Conservation (phyloP, 1,140 invertebrate species). For the Chionoecetes opilio region DNA sequence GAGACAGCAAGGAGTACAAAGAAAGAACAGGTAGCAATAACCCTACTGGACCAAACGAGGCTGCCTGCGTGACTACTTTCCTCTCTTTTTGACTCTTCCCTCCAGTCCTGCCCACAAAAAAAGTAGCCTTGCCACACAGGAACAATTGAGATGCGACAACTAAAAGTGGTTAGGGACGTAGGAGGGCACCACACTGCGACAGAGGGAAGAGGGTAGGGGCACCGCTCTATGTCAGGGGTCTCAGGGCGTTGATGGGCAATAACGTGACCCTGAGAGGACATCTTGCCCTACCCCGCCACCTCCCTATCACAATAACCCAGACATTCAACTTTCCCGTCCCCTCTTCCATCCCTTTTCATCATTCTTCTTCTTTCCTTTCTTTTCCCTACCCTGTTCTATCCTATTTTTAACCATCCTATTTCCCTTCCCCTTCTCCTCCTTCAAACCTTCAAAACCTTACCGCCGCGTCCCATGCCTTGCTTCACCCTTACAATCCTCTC, state of each 20-base stretch:
- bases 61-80: no score
- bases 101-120: no score
- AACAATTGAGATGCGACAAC: no score
- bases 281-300: neutral
- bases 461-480: neutral
- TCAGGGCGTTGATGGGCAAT: neutral
- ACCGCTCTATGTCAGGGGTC: neutral
- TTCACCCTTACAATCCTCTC: neutral
- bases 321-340: neutral
- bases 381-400: neutral
- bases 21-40: no score
- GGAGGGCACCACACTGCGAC: no score
- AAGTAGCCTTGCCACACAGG: no score
- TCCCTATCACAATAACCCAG: neutral
- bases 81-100: no score
- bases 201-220: neutral
- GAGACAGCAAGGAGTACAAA: no score
- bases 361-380: neutral
- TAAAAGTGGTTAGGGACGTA: no score
- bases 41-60: no score
- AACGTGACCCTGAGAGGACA: neutral
- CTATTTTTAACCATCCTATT: neutral
- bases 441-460: no score
- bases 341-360: neutral
- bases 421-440: neutral